Evolutionary conservation across 2,113 vertebrate species (phyloP).

Genomic region (Chionomys nivalis): DNA sequence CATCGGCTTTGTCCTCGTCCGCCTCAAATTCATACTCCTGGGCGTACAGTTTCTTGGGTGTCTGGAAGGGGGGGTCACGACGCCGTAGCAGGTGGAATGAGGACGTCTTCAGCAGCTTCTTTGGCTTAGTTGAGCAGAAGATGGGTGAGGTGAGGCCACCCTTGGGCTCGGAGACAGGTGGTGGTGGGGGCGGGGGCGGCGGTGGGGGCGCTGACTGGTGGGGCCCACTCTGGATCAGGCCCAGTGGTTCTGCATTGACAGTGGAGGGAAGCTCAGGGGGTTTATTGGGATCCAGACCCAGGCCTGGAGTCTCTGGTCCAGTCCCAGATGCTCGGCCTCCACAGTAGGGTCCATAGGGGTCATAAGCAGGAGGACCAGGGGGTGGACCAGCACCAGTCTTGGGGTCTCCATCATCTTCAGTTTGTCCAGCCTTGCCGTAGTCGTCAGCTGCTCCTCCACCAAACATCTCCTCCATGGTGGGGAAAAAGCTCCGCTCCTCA

Average conservation of each 20-base stretch:
- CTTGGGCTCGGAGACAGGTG: slow-evolving; percentile 77
- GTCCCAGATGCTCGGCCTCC: slow-evolving; percentile 55
- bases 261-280: slow-evolving; percentile 94
- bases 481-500: slow-evolving; percentile 95
- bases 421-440: slow-evolving; percentile 89
- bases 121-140: slow-evolving; percentile 96
- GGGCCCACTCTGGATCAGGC: slow-evolving; percentile 92
- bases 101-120: slow-evolving; percentile 95
- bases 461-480: slow-evolving; percentile 98
- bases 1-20: slow-evolving; percentile 94
- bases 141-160: slow-evolving; percentile 91
- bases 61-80: slow-evolving; percentile 91
- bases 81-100: slow-evolving; percentile 95
- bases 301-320: slow-evolving; percentile 44
- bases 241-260: slow-evolving; percentile 94
- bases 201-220: slow-evolving; percentile 60
- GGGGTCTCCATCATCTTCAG: slow-evolving; percentile 84
- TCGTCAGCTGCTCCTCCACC: slow-evolving; percentile 88
- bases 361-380: slow-evolving; percentile 81
- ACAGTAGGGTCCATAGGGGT: slow-evolving; percentile 81
- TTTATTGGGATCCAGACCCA: slow-evolving; percentile 92
- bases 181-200: rapidly evolving
- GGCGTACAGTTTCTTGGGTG: slow-evolving; percentile 94
- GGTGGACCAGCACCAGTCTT: slow-evolving; percentile 86
- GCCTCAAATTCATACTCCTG: slow-evolving; percentile 97